Base-by-base conservation (phyloP, 2,888 invertebrate genomes). In the Apamea anceps region DNA sequence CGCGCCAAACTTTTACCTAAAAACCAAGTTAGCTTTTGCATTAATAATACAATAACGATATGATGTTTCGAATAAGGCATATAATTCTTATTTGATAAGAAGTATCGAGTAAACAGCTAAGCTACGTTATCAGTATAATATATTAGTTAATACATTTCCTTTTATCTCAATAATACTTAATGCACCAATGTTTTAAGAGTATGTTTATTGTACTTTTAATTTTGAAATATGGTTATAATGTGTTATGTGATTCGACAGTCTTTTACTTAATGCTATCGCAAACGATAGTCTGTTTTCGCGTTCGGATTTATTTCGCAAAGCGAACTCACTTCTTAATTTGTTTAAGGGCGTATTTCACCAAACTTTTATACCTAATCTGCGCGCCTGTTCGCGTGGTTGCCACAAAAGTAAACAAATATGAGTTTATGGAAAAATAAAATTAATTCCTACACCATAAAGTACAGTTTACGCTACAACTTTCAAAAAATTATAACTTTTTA, bases 1-100 rank as follows among this genome's bases (percentile, higher is more conserved):
- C 60, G 54, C 57, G 7, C 25, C 68, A 60, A 28, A 42, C 12
- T 32, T 65, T 51, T 48, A 63, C 25, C 67, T 80, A 77, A 70
- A 84, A 76, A 76, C 37, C 76, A 84, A 86, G 13, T 81, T 82
- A 84, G 84, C 82, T 92, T 91, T 95, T 95, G 95, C 93, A 95
- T 96, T 95, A 94, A 90, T 75, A 96, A 96, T 95, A 96, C 95
- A 96, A 96, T 96, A 96, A 96, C 96, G 96, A 96, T 96, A 97
- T 96, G 96, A 95, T 90, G 91, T 95, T 95, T 94, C 94, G 92
- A 93, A 93, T 96, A 97, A 97, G 96, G 96, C 96, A 96, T 96
- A 96, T 92, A 84, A 91, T 95, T 97, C 96, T 96, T 96, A 96
- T 97, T 96, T 93, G 28, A 96, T 96, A 96, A 96, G 96, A 96